phyloP scores from a whole-genome alignment of 2,797 vertebrate species.

The Microctenopoma steveboyesi region DNA sequence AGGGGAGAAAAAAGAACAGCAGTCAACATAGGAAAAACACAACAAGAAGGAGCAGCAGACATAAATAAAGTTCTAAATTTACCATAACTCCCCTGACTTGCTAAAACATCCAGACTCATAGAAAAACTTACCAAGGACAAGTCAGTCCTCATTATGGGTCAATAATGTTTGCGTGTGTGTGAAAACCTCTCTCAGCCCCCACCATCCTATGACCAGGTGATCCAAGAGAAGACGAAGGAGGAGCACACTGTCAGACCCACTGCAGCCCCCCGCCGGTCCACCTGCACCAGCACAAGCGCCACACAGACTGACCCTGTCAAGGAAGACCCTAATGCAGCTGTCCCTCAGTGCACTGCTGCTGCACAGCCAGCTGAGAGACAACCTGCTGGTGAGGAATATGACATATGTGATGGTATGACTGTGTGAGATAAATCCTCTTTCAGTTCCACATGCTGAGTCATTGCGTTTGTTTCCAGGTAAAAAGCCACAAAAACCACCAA shows the following conservation, averaged over 20 bases:
- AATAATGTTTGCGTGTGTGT: slow-evolving; percentile 30
- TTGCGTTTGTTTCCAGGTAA: slow-evolving; percentile 71
- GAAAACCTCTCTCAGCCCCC: slow-evolving; percentile 82
- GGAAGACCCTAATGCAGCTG: slow-evolving; percentile 69
- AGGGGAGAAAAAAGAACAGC: too few species aligned
- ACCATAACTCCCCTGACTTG: too few species aligned
- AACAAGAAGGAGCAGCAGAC: too few species aligned
- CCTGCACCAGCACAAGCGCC: slow-evolving; percentile 84
- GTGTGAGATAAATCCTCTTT: not conserved
- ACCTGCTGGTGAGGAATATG: slow-evolving; percentile 70
- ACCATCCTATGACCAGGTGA: slow-evolving; percentile 95
- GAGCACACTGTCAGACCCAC: slow-evolving; percentile 84
- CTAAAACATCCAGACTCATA: too few species aligned
- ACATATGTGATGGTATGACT: not conserved
- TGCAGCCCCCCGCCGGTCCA: slow-evolving; percentile 79
- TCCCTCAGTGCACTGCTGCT: slow-evolving; percentile 76
- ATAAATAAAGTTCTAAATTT: too few species aligned
- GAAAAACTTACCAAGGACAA: too few species aligned
- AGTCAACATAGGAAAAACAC: too few species aligned
- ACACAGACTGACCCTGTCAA: slow-evolving; percentile 89
- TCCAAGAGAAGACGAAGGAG: slow-evolving; percentile 92
- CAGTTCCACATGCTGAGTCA: not conserved
- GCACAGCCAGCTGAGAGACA: slow-evolving; percentile 66
- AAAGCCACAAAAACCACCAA: slow-evolving; percentile 87
- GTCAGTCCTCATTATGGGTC: too few species aligned